Evolutionary conservation across 2,888 invertebrate species (phyloP).

Genomic region (Acheta domesticus): DNA sequence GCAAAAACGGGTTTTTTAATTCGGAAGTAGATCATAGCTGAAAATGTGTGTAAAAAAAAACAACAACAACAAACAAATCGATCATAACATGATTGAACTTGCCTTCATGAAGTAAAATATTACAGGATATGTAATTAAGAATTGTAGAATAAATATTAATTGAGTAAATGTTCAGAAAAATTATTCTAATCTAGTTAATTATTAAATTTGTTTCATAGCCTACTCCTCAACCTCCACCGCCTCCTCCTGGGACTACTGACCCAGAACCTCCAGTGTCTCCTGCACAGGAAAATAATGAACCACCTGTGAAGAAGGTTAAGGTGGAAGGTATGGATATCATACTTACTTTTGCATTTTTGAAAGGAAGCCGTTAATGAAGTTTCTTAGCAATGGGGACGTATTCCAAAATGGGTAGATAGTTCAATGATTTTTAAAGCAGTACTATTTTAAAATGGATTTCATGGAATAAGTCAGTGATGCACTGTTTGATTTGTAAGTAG

Average conservation of each 20-base stretch:
- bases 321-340: conserved; percentile 34
- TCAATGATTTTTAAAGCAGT: background rate
- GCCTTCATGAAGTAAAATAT: no score
- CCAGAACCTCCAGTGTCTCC: conserved; percentile 33
- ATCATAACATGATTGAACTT: no score
- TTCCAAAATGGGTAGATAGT: background rate
- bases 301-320: conserved; percentile 34
- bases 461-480: conserved; percentile 8
- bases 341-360: background rate
- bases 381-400: conserved; percentile 4
- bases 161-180: background rate
- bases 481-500: conserved; percentile 22
- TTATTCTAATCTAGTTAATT: background rate
- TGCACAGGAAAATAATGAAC: conserved; percentile 33
- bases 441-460: conserved; percentile 18
- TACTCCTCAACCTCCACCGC: conserved; percentile 32
- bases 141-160: no score
- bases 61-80: no score
- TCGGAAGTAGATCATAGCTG: no score
- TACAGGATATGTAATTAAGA: no score
- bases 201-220: conserved; percentile 20
- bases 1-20: no score
- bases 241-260: conserved; percentile 23
- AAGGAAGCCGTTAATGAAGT: background rate
- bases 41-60: no score